phyloP scores from a whole-genome alignment of 2,113 vertebrate genomes.

The Donacobius atricapilla region DNA sequence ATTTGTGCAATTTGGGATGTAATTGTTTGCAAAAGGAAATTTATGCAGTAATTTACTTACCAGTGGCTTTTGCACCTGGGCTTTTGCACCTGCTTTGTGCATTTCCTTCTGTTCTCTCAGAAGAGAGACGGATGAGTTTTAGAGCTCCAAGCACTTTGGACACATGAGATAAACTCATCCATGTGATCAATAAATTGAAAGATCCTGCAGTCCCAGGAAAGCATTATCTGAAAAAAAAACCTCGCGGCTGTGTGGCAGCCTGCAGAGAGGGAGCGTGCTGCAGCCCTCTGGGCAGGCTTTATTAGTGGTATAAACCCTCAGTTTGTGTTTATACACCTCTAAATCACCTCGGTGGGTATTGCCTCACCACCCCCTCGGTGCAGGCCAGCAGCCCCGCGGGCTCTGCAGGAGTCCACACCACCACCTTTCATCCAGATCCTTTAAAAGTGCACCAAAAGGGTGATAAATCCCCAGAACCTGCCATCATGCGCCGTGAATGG shows the following conservation, averaged over 20 bases:
- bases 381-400: not conserved
- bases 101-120: not conserved
- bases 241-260: not conserved
- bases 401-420: not conserved
- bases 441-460: not conserved
- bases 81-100: not conserved
- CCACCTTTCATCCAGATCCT: not conserved
- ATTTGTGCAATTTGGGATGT: not conserved
- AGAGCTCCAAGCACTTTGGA: not conserved
- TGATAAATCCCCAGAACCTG: not conserved
- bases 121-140: not conserved
- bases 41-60: not conserved
- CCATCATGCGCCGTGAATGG: not conserved
- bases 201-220: not conserved
- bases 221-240: not conserved
- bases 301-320: not conserved
- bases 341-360: not conserved
- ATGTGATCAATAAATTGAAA: not conserved
- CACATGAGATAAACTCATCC: not conserved
- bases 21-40: not conserved
- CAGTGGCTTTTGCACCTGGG: not conserved
- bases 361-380: not conserved
- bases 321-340: not conserved
- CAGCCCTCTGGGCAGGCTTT: not conserved
- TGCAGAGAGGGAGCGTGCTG: not conserved